Evolutionary conservation across 2,113 vertebrate genomes (phyloP), one percentile per base, ranked within the genome.

Genomic region (Passer montanus): DNA sequence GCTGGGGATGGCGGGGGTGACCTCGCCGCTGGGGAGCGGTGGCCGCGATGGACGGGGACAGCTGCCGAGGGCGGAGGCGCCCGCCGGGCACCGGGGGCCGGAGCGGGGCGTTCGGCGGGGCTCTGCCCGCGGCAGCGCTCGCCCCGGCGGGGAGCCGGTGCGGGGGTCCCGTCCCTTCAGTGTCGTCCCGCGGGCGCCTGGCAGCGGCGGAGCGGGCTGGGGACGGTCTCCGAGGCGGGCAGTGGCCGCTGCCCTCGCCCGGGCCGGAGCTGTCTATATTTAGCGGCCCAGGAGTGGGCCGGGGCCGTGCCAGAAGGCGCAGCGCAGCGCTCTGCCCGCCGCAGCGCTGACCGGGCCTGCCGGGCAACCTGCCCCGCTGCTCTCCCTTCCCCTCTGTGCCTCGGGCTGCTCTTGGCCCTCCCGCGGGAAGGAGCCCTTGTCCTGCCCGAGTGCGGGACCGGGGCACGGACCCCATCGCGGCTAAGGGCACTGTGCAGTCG

Each of bases 221-320:
- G 44, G 52, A 64, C 58, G 13, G 55, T 24, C 44, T 75, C 83
- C 46, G 69, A 49, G 79, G 41, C 20, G 56, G 49, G 58, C 62
- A 44, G 56, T 43, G 9, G 35, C 72, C 46, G 27, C 60, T 93
- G 78, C 78, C 59, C 66, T 60, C 76, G 28, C 76, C 72, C 16
- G 41, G 47, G 80, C 70, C 31, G 58, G 35, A 47, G 69, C 81
- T 93, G 46, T 53, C 78, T 89, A 97, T 96, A 96, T 97, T 95
- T 97, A 97, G 97, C 62, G 41, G 50, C 44, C 41, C 86, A 18
- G 67, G n/a, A 88, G 43, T 49, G 92, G 68, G 83, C 13, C 62
- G 28, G 56, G 75, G 77, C 84, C 35, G 33, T 85, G 87, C 84
- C 94, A 94, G 90, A 41, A 91, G 81, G 53, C n/a, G 53, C 84